Evolutionary conservation across 2,888 invertebrate species (phyloP), one percentile per base, ranked within the genome.

Genomic region (Euphydryas editha): DNA sequence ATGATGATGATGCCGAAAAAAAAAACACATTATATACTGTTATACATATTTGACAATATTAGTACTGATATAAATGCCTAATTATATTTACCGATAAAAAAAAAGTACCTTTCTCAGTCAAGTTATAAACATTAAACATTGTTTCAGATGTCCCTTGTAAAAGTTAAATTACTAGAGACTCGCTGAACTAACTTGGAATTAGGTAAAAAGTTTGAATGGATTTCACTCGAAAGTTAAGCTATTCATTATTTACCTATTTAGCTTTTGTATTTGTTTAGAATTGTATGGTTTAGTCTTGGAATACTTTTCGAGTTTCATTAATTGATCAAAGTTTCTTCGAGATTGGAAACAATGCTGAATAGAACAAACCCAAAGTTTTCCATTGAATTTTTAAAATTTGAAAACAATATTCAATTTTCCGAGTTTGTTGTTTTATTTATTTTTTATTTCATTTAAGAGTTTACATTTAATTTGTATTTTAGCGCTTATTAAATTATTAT

Each of bases 171-270:
- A 83, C 78, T 77, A 77, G 75, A 69, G 72, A 80, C 76, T 77
- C 75, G 68, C 74, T 72, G 74, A 79, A 78, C 79, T 76, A 80
- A 84, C 74, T 84, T 84, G 78, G 79, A 77, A 82, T 81, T 80
- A 78, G 75, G 79, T 76, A 78, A 78, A 81, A 86, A 88, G 78
- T 86, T 87, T 80, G 79, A 81, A 86, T 85, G 81, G 79, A 82
- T 83, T 86, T 86, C 79, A 83, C 85, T 86, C 78, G 75, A 78
- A 88, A 89, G 81, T 88, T 87, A 77, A 75, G 77, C 81, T 80
- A 83, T 80, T 81, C 81, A 84, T 84, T 87, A 86, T 85, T 83
- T 81, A 81, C 84, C 79, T 84, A 81, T 85, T 85, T 82, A 76
- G 78, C 80, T 83, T 81, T 80, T 80, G 77, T 79, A 75, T 82